Conservation (phyloP, 2,888 invertebrate species). For the Spilosoma lubricipeda region DNA sequence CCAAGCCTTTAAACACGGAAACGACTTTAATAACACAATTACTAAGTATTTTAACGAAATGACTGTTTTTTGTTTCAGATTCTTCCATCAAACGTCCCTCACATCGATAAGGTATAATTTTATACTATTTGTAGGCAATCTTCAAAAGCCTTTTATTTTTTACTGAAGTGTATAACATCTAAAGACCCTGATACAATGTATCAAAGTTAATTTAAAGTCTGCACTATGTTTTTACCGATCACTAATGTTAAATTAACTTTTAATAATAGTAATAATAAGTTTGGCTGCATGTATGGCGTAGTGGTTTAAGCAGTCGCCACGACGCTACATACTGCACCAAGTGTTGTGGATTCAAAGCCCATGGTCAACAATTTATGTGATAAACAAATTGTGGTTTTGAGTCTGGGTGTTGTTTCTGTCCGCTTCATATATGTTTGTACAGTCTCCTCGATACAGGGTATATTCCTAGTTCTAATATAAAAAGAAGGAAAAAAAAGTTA, state of each 20-base stretch:
- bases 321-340: no score
- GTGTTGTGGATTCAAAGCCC: no score
- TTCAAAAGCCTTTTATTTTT: constrained; percentile 39
- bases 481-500: no score
- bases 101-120: constrained; percentile 47
- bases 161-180: constrained; percentile 33
- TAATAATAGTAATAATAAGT: not conserved
- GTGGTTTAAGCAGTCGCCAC: no score
- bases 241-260: not conserved
- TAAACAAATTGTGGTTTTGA: no score
- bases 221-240: not conserved
- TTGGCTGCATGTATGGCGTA: no score
- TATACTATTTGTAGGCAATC: constrained; percentile 38
- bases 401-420: no score
- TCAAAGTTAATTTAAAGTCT: not conserved
- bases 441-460: no score
- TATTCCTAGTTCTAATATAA: no score
- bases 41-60: constrained; percentile 35
- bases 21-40: constrained; percentile 32
- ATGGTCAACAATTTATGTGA: no score
- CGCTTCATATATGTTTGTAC: no score
- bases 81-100: constrained; percentile 23
- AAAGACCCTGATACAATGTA: constrained; percentile 27
- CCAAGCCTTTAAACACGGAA: constrained; percentile 17
- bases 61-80: constrained; percentile 47